Evolutionary conservation across 2,113 vertebrate species (phyloP), one percentile per base, ranked within the genome.

Genomic region (Forbesichthys papilliferus): DNA sequence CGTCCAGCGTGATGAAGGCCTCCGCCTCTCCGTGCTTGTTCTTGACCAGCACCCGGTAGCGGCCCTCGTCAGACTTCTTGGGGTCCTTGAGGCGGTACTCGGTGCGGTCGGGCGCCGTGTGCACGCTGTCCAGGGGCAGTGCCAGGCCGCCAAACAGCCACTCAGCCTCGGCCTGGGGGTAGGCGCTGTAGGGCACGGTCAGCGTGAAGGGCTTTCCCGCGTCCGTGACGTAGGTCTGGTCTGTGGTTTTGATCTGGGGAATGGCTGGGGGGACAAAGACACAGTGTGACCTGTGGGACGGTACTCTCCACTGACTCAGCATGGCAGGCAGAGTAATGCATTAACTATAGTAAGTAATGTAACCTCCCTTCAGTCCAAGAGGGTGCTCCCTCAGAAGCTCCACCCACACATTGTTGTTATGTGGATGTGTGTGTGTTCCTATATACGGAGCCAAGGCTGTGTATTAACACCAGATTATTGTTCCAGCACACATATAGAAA

Each of bases 1-100:
- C 96, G 27, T 95, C 90, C 80, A 99, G 91, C 61, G 96, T 95
- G 87, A 99, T 96, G 79, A 94, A 93, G 9, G 90, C 96, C 89
- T 98, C 95, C 80, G 93, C 96, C 80, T 94, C 91, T 42, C 98
- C 98, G 34, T 99, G 96, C 88, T 99, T 99, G 86, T 99, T 99
- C 74, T 93, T 93, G 84, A 99, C 94, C 56, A 95, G 86, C 71
- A 98, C 83, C 80, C 92, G 95, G 78, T 99, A 99, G 10, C 92
- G 92, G 56, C 97, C 97, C 72, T 87, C 94, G 83, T 99, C 94
- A 55, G 90, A 91, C 87, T 94, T 96, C 86, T 91, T 95, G 64
- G 98, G 95, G 88, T 94, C 90, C 83, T 90, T 91, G 73, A 99
- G 93, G 80, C 94, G 94, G 89, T 95, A 98, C 77, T 94, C 94